Conservation (phyloP, 2,888 invertebrate genomes). For the Crocallis elinguaria region DNA sequence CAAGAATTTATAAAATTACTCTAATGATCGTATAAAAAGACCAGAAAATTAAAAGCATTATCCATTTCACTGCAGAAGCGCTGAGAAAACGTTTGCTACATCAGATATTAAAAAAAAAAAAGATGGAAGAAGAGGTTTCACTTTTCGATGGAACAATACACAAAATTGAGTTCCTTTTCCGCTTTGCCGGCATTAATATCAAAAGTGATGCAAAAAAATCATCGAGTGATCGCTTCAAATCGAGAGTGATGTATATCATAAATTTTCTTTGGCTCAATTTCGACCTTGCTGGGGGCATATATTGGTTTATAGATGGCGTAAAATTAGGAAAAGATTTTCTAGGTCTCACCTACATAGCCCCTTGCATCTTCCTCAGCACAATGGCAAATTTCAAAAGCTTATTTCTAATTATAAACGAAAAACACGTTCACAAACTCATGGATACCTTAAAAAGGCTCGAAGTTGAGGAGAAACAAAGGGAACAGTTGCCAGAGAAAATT, state of each 20-base stretch:
- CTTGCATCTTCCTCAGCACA: constrained; percentile 49
- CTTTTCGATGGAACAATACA: constrained; percentile 48
- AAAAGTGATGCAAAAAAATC: constrained; percentile 36
- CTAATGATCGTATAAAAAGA: not conserved
- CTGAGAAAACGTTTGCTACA: not conserved
- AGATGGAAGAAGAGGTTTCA: constrained; percentile 15
- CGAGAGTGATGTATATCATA: constrained; percentile 43
- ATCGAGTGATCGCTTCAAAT: constrained; percentile 25
- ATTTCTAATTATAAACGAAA: constrained; percentile 42
- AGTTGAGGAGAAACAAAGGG: constrained; percentile 28
- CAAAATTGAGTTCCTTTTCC: constrained; percentile 44
- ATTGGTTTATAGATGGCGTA: constrained; percentile 50
- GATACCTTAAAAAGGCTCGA: constrained; percentile 46
- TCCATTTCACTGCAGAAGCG: not conserved
- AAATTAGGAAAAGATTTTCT: constrained; percentile 46
- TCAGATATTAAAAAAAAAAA: not conserved
- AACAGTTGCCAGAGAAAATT: constrained; percentile 33
- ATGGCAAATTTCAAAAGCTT: constrained; percentile 45
- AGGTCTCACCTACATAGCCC: constrained; percentile 51
- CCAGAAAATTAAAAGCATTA: not conserved
- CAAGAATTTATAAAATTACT: no score
- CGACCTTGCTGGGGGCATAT: constrained; percentile 48
- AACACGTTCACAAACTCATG: constrained; percentile 42
- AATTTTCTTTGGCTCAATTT: constrained; percentile 53
- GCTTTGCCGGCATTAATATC: constrained; percentile 48